Conservation (phyloP, 2,113 vertebrate species). For the Callipepla californica region DNA sequence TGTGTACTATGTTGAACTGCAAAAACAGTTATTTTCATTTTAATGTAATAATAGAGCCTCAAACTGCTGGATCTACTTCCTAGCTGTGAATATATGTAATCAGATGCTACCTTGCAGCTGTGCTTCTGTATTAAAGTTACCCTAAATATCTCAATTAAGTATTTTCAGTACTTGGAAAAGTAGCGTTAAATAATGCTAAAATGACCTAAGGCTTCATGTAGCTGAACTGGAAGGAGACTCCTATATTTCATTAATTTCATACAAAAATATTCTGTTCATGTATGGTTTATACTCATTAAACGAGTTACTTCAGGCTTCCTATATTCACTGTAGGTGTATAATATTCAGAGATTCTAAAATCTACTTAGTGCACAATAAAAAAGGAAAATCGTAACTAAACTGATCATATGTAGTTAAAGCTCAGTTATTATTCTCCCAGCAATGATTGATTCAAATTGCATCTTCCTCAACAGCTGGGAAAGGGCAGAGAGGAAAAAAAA, state of each 20-base stretch:
- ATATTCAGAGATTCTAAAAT: background rate
- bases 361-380: background rate
- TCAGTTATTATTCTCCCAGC: background rate
- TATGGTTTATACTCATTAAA: background rate
- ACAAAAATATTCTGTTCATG: background rate
- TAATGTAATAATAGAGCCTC: background rate
- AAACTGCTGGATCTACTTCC: conserved; percentile 36
- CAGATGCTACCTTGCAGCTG: conserved; percentile 59
- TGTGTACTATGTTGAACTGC: background rate
- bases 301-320: background rate
- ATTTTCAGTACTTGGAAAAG: conserved; percentile 59
- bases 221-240: conserved; percentile 41
- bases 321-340: background rate
- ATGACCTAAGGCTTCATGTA: background rate
- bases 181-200: conserved; percentile 24
- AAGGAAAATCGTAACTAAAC: background rate
- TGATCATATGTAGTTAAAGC: background rate
- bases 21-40: conserved; percentile 44
- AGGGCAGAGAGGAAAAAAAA: background rate
- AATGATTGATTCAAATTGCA: background rate
- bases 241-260: conserved; percentile 12
- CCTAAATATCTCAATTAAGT: conserved; percentile 63
- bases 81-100: conserved; percentile 54
- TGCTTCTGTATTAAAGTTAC: conserved; percentile 56
- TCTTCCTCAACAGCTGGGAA: background rate